A percentile compares a stretch with the other conserved stretches of the same genome.
phyloP scores from a whole-genome alignment of 2,888 invertebrate species.

The Crematogaster levior region DNA sequence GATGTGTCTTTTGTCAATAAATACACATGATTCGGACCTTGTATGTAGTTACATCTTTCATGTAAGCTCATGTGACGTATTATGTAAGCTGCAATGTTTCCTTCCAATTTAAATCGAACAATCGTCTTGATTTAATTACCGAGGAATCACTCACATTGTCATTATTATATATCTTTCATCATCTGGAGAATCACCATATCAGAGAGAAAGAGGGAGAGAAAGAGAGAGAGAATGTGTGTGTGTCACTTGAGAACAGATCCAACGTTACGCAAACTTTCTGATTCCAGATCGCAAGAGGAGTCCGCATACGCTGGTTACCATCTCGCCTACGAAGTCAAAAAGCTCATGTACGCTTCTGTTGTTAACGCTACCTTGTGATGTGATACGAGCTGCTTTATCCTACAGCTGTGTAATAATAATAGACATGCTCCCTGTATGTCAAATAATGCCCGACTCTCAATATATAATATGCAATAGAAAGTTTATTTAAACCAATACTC shows the following conservation, averaged over 20 bases:
- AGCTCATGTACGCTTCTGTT: conserved; percentile 97
- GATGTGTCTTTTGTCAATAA: background rate
- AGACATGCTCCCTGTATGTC: conserved; percentile 50
- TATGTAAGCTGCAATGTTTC: background rate
- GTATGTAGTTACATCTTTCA: background rate
- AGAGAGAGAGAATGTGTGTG: background rate
- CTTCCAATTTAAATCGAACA: background rate
- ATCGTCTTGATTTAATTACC: background rate
- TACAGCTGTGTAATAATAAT: conserved; percentile 24
- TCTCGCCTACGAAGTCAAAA: conserved; percentile 99
- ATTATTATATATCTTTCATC: conserved; percentile 58
- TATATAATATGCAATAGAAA: conserved; percentile 9
- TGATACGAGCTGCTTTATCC: conserved; percentile 47
- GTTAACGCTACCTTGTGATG: conserved; percentile 84
- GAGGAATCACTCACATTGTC: conserved; percentile 31
- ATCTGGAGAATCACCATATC: conserved; percentile 48
- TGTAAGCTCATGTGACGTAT: background rate
- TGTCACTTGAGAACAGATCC: conserved; percentile 50
- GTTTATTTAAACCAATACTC: background rate
- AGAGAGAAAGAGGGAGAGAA: conserved; percentile 6
- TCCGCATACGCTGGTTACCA: conserved; percentile 99
- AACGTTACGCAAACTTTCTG: conserved; percentile 85
- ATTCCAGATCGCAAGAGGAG: conserved; percentile 96
- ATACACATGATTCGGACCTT: background rate
- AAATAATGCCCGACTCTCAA: conserved; percentile 17